Percentiles rank a stretch among this genome's conserved stretches.
phyloP scores from a whole-genome alignment of 2,113 vertebrate genomes.

The Baryphthengus martii region DNA sequence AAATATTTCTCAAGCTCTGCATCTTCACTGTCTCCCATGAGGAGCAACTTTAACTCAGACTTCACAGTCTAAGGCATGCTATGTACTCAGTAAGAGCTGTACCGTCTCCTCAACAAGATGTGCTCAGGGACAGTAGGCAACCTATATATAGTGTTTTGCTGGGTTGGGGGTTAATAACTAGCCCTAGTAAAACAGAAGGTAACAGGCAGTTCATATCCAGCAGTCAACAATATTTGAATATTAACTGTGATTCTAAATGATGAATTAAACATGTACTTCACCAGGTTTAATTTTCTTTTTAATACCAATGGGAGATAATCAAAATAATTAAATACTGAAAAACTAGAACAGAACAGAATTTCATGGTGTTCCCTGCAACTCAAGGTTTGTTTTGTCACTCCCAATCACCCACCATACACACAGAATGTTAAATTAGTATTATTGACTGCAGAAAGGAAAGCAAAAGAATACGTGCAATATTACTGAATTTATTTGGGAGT shows the following conservation, averaged over 20 bases:
- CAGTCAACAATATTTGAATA: background rate
- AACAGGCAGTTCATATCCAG: background rate
- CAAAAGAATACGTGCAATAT: conserved; percentile 2
- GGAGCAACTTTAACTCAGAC: background rate
- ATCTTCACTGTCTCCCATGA: background rate
- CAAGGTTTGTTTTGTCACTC: conserved; percentile 3
- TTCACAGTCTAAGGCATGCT: background rate
- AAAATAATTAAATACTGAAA: conserved; percentile 43
- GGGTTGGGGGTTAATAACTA: background rate
- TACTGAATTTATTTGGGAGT: conserved; percentile 35
- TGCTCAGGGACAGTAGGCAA: background rate
- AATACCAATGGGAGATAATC: background rate
- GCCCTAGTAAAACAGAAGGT: background rate
- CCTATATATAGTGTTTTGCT: background rate
- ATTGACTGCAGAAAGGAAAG: conserved; percentile 21
- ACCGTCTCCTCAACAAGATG: background rate
- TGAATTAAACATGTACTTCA: conserved; percentile 7
- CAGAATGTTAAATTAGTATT: conserved; percentile 33
- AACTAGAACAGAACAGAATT: conserved; percentile 5
- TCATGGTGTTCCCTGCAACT: background rate
- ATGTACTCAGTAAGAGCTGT: background rate
- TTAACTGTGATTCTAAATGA: background rate
- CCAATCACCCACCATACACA: background rate
- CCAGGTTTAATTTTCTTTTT: background rate
- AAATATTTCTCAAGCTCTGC: background rate